A percentile compares a stretch with the other conserved stretches of the same genome.
Conservation (phyloP, 92 coral and sea anemone species). For the Porites rus region DNA sequence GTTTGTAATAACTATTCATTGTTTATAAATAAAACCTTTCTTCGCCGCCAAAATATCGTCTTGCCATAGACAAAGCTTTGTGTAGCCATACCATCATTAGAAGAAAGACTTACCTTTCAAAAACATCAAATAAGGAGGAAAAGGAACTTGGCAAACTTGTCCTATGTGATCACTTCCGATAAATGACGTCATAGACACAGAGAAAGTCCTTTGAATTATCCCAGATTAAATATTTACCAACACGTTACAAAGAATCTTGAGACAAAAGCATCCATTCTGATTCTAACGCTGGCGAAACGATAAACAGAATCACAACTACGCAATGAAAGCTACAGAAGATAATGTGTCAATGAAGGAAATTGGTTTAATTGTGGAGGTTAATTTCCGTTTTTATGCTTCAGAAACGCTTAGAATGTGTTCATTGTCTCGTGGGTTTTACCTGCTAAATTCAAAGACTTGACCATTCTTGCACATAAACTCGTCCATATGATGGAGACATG, state of each 20-base stretch:
- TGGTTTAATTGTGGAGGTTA: neutral
- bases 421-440: constrained; percentile 48
- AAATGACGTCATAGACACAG: constrained; percentile 46
- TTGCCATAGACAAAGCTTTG: neutral
- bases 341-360: neutral
- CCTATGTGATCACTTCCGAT: constrained; percentile 53
- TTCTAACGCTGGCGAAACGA: neutral
- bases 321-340: neutral
- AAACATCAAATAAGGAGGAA: constrained; percentile 14
- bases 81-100: neutral
- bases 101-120: constrained; percentile 37
- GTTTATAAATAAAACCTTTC: constrained; percentile 19
- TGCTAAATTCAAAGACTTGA: constrained; percentile 27
- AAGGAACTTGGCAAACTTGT: constrained; percentile 6
- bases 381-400: constrained; percentile 4
- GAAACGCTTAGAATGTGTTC: constrained; percentile 15
- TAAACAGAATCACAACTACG: neutral
- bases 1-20: constrained; percentile 44
- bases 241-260: neutral
- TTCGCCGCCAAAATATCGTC: neutral
- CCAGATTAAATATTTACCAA: constrained; percentile 50
- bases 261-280: neutral
- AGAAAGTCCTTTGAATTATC: constrained; percentile 10
- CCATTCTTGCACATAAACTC: constrained; percentile 30
- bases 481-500: neutral